Evolutionary conservation across 1,140 invertebrate genomes (phyloP).

Genomic region (Formica exsecta): DNA sequence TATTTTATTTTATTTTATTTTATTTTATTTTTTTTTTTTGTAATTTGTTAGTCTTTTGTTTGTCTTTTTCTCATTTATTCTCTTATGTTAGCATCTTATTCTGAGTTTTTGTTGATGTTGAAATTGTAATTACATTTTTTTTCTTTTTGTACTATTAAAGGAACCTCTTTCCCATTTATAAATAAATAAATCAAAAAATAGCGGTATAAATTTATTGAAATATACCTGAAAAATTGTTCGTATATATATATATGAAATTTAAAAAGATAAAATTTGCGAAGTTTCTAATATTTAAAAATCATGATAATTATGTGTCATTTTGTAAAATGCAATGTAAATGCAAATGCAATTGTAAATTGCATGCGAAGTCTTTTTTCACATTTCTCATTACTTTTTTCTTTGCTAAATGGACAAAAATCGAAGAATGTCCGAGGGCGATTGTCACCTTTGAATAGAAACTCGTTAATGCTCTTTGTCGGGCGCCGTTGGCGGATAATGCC

Average conservation of each 20-base stretch:
- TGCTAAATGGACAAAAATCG: background rate
- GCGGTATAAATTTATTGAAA: background rate
- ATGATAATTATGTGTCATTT: background rate
- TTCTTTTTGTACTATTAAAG: too few species aligned
- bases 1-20: too few species aligned
- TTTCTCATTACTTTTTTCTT: background rate
- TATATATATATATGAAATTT: background rate
- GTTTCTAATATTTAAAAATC: background rate
- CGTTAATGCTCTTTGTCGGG: conserved; percentile 44
- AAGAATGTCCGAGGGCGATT: background rate
- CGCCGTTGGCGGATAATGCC: conserved; percentile 4
- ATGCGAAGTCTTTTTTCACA: background rate
- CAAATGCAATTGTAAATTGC: background rate
- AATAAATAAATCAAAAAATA: background rate
- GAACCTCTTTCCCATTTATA: too few species aligned
- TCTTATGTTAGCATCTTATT: too few species aligned
- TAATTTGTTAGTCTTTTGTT: too few species aligned
- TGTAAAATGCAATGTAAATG: too few species aligned
- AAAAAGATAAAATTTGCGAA: background rate
- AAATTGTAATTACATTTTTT: too few species aligned
- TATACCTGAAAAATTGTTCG: background rate
- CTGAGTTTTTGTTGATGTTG: too few species aligned
- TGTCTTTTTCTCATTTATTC: too few species aligned
- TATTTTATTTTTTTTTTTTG: too few species aligned
- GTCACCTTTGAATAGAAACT: conserved; percentile 39